Conservation (phyloP, 2,113 vertebrate species). For the Corapipo altera region DNA sequence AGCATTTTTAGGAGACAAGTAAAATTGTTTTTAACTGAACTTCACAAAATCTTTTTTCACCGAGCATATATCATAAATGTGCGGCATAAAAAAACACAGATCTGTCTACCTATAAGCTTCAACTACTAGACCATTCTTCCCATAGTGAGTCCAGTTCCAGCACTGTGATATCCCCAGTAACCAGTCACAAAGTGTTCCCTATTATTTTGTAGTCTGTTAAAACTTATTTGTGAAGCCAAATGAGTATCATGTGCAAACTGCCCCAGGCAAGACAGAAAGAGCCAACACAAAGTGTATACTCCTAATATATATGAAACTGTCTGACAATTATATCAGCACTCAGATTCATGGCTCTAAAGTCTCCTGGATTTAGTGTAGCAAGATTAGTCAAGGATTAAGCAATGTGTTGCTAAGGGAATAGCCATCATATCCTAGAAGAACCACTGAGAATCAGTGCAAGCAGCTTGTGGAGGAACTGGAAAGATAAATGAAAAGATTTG, state of each 20-base stretch:
- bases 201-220: not conserved
- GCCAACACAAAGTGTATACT: not conserved
- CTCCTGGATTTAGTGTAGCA: slow-evolving; percentile 11
- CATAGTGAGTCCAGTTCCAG: not conserved
- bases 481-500: not conserved
- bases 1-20: not conserved
- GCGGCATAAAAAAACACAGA: not conserved
- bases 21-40: not conserved
- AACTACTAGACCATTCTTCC: not conserved
- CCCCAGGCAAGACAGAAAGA: not conserved
- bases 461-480: not conserved
- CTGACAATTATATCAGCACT: not conserved
- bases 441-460: not conserved
- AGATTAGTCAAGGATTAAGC: slow-evolving; percentile 24
- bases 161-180: not conserved
- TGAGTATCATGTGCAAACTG: not conserved
- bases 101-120: not conserved
- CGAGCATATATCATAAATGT: not conserved
- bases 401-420: not conserved
- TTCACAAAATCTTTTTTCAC: not conserved
- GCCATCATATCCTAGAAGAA: not conserved
- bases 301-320: not conserved
- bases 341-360: not conserved
- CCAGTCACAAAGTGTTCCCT: not conserved
- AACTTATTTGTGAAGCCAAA: not conserved